Evolutionary conservation across 2,888 invertebrate genomes (phyloP), one percentile per base, ranked within the genome.

Genomic region (Clitarchus hookeri): DNA sequence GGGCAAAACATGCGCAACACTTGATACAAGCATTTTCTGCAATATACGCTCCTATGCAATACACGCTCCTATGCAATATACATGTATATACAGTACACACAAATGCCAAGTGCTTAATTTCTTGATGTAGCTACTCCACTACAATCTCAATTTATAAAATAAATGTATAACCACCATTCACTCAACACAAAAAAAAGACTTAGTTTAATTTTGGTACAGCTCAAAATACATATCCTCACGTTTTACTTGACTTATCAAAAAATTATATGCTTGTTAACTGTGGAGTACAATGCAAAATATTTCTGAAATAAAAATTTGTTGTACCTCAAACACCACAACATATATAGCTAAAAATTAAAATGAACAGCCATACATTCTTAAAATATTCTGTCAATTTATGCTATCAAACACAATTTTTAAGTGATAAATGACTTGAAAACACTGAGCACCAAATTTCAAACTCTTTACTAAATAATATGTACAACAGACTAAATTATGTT

Each of bases 21-120:
- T 65, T 65, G 65, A 65, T 65, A 65, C 65, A 65, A 65, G 65
- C 65, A 65, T 65, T 65, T 65, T 65, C 19, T 65, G 65, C 65
- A 65, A 65, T 65, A 65, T 65, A 65, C 65, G 16, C 65, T 65
- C 65, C 65, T 65, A 65, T 65, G 65, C 65, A n/a, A 65, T 65
- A 65, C 16, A 65, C 65, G 16, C 65, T 65, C 65, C 65, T 65
- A 65, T 65, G 65, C 65, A n/a, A 65, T 65, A 65, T 65, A 65
- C 65, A 65, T 65, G 65, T 65, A 65, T 65, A 65, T n/a, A 65
- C 65, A 65, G 65, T 9, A 65, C 65, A 65, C n/a, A 65, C 8
- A 23, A 65, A 65, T 23, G 65, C 65, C 65, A 65, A 65, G 11
- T 65, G 65, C n/a, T 6, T 11, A 65, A 65, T 65, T 65, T 65